Percentiles rank a stretch among this genome's conserved stretches.
phyloP scores from a whole-genome alignment of 2,113 vertebrate species.

The Chaenogobius annularis region DNA sequence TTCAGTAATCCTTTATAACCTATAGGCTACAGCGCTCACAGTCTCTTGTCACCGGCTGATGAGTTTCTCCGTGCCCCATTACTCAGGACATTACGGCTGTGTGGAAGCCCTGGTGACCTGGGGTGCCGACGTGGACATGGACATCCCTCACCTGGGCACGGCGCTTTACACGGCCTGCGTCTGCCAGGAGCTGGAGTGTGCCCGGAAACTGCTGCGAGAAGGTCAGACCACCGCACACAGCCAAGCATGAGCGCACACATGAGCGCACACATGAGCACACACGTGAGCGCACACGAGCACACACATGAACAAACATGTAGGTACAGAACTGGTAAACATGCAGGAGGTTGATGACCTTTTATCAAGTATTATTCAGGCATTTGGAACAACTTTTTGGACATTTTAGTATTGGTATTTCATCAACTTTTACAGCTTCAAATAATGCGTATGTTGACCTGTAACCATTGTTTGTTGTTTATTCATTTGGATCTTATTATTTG shows the following conservation, averaged over 20 bases:
- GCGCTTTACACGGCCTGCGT: slow-evolving; percentile 89
- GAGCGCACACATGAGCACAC: no score
- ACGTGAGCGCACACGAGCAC: no score
- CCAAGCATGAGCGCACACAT: background rate
- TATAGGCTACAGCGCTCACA: slow-evolving; percentile 43
- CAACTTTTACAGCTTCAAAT: no score
- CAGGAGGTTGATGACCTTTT: no score
- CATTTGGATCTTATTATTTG: no score
- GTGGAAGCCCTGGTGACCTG: slow-evolving; percentile 89
- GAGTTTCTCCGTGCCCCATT: slow-evolving; percentile 47
- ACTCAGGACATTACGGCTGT: slow-evolving; percentile 89
- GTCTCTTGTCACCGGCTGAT: slow-evolving; percentile 49
- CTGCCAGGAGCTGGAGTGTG: slow-evolving; percentile 86
- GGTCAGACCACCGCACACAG: slow-evolving; percentile 70
- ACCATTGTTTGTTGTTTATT: no score
- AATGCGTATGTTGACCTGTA: no score
- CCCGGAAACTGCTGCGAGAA: slow-evolving; percentile 89
- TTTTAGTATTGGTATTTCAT: no score
- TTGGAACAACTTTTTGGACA: no score
- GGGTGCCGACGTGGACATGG: slow-evolving; percentile 91
- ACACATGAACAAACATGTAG: no score
- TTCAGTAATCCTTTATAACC: slow-evolving; percentile 37
- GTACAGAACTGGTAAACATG: background rate
- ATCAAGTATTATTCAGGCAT: no score
- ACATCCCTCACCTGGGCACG: slow-evolving; percentile 91